A percentile compares a stretch with the other conserved stretches of the same genome.
phyloP scores from a whole-genome alignment of 2,113 vertebrate species.

The Trichechus manatus region DNA sequence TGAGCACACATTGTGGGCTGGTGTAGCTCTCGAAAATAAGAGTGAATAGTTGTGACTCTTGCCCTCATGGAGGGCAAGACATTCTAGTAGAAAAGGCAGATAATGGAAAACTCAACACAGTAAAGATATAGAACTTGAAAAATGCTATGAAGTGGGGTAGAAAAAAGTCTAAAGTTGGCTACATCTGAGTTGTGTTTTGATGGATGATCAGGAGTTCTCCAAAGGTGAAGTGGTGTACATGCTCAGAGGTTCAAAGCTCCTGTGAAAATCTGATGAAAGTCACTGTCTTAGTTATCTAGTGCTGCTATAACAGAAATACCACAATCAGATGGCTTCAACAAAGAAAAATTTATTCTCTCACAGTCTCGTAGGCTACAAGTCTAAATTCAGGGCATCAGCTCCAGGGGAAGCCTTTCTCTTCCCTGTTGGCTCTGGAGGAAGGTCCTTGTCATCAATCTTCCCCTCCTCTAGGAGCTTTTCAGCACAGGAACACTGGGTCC shows the following conservation, averaged over 20 bases:
- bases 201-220: not conserved
- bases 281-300: no score
- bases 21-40: not conserved
- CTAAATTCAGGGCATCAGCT: no score
- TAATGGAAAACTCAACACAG: not conserved
- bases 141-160: not conserved
- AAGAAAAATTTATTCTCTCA: no score
- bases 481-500: no score
- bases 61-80: not conserved
- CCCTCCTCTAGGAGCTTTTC: no score
- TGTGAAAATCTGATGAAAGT: not conserved
- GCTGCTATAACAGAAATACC: no score
- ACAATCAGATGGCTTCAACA: no score
- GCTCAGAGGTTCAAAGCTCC: not conserved
- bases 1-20: not conserved
- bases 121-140: not conserved
- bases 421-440: no score
- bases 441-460: no score
- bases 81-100: not conserved
- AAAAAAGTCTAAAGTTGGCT: not conserved
- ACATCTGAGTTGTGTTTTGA: not conserved
- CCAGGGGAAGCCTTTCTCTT: no score
- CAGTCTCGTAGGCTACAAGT: no score
- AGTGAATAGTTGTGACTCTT: not conserved
- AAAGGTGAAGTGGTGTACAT: not conserved